Percentiles rank a stretch among this genome's conserved stretches.
These are phyloP conservation scores for Dendrolimus punctatus DNA, from an alignment of 1,140 invertebrate species.

Conservation along the genomic window DNA sequence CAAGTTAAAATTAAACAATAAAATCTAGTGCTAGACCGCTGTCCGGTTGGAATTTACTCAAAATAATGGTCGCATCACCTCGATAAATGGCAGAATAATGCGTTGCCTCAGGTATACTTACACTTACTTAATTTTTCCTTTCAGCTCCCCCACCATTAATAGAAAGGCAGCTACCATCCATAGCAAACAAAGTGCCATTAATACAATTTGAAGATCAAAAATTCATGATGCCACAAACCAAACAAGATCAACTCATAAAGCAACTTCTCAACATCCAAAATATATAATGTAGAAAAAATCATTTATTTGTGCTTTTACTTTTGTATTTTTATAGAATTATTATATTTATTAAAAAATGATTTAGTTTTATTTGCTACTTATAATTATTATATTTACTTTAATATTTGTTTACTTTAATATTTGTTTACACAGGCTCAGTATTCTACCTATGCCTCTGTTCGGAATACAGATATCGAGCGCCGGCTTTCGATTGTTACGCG, in stretches of 20 bases:
- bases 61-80: too few relatives aligned
- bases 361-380: neutral
- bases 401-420: neutral
- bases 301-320: slow-evolving; percentile 6
- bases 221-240: slow-evolving; percentile 5
- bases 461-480: too few relatives aligned
- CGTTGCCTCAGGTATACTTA: too few relatives aligned
- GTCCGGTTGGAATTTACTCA: too few relatives aligned
- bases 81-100: too few relatives aligned
- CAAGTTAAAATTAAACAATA: too few relatives aligned
- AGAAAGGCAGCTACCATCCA: neutral
- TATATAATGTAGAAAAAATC: slow-evolving; percentile 9
- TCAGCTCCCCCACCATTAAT: neutral
- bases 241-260: slow-evolving; percentile 24
- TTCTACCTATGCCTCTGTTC: too few relatives aligned
- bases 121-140: slow-evolving; percentile 1
- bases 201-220: slow-evolving; percentile 23
- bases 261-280: slow-evolving; percentile 31
- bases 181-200: slow-evolving; percentile 16
- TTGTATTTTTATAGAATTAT: slow-evolving; percentile 18
- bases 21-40: too few relatives aligned
- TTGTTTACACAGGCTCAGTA: too few relatives aligned
- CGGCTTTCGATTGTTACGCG: too few relatives aligned
- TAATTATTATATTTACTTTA: neutral
- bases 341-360: slow-evolving; percentile 1